Evolutionary conservation across 2,888 invertebrate genomes (phyloP).

Genomic region (Trichacis sp.): DNA sequence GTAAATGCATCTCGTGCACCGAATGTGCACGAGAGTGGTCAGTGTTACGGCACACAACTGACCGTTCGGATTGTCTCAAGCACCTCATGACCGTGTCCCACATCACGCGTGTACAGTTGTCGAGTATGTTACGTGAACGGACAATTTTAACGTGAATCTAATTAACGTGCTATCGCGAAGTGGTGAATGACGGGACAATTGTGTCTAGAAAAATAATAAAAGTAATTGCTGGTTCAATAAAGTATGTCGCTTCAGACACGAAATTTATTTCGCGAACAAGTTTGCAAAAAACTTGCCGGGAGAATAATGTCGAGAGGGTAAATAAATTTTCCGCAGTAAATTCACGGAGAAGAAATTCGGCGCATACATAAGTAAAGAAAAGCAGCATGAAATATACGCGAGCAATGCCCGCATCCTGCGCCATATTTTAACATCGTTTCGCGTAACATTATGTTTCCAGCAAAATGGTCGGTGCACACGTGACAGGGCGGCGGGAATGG

Average conservation of each 20-base stretch:
- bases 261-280: too few species aligned
- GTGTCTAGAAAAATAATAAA: too few species aligned
- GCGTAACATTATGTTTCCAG: conserved; percentile 62
- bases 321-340: not conserved
- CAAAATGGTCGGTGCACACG: conserved; percentile 66
- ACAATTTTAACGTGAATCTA: too few species aligned
- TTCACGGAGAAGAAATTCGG: not conserved
- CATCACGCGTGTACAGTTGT: too few species aligned
- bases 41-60: conserved; percentile 63
- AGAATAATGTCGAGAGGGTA: not conserved
- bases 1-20: conserved; percentile 66
- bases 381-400: conserved; percentile 5
- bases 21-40: conserved; percentile 66
- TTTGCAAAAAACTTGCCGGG: too few species aligned
- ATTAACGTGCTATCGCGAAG: too few species aligned
- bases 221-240: too few species aligned
- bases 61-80: conserved; percentile 41
- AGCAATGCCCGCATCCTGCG: conserved; percentile 39
- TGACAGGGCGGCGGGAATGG: conserved; percentile 62
- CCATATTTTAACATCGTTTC: conserved; percentile 63
- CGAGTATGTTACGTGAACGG: too few species aligned
- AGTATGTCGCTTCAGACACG: not conserved
- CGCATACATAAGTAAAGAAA: conserved; percentile 8
- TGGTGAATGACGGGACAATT: too few species aligned
- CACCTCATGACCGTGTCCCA: too few species aligned